phyloP scores from a whole-genome alignment of 2,113 vertebrate species.

The Clarias gariepinus region DNA sequence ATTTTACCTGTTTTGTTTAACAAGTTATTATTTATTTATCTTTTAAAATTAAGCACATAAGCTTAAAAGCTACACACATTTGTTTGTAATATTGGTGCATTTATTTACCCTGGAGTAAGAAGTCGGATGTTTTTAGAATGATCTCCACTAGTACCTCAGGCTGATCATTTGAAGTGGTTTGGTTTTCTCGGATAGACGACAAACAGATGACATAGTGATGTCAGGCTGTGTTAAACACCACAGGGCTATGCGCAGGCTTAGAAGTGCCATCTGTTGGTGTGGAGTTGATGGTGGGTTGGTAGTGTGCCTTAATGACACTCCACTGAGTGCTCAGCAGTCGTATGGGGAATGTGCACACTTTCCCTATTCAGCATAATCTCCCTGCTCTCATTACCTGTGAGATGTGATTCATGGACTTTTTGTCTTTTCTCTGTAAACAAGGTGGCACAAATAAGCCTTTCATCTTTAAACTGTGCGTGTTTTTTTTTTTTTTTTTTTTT shows the following conservation, averaged over 20 bases:
- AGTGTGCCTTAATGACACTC: conserved; percentile 35
- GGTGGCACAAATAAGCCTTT: not conserved
- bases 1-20: conserved; percentile 52
- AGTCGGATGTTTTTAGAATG: not conserved
- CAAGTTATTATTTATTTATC: conserved; percentile 52
- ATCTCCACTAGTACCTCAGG: not conserved
- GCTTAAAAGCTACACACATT: conserved; percentile 59
- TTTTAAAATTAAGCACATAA: conserved; percentile 52
- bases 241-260: conserved; percentile 19
- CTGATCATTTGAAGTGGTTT: conserved; percentile 26
- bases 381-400: conserved; percentile 25
- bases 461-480: not conserved
- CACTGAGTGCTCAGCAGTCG: conserved; percentile 34
- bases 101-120: conserved; percentile 47
- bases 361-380: not conserved
- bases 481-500: not conserved
- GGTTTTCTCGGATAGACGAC: not conserved
- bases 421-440: not conserved
- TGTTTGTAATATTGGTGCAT: conserved; percentile 48
- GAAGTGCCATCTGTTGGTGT: conserved; percentile 40
- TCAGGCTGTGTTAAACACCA: conserved; percentile 35
- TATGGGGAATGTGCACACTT: conserved; percentile 40
- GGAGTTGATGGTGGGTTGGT: conserved; percentile 38
- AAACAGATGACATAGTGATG: conserved; percentile 33
- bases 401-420: conserved; percentile 11